Conservation (phyloP, 2,888 invertebrate genomes). For the Apotomis turbidana region DNA sequence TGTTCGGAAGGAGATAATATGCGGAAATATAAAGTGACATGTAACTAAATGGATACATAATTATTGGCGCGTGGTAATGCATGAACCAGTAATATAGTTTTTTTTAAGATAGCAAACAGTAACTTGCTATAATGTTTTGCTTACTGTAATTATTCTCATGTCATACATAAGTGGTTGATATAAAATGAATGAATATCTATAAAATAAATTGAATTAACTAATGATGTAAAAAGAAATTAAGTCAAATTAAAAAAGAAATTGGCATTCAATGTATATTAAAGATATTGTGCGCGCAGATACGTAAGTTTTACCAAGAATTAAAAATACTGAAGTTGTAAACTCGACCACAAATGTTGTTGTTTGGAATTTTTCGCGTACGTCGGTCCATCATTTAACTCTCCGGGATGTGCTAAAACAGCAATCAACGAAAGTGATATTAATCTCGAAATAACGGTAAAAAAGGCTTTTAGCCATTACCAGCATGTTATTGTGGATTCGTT, state of each 20-base stretch:
- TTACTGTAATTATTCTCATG: too few species aligned
- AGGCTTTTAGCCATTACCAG: constrained; percentile 12
- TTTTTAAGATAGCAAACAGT: too few species aligned
- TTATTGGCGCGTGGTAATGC: too few species aligned
- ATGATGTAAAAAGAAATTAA: too few species aligned
- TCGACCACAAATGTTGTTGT: constrained; percentile 7
- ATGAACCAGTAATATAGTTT: too few species aligned
- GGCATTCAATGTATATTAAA: too few species aligned
- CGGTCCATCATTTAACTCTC: constrained; percentile 5
- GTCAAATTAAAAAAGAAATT: too few species aligned
- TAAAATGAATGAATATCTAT: too few species aligned
- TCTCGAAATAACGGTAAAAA: background rate
- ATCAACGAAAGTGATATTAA: constrained; percentile 28
- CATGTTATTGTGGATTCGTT: constrained; percentile 7
- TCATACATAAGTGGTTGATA: too few species aligned
- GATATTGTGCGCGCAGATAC: background rate
- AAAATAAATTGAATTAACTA: too few species aligned
- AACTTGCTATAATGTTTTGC: too few species aligned
- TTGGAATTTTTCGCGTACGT: constrained; percentile 14
- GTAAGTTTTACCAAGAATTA: background rate
- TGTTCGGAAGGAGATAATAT: background rate
- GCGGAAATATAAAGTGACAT: background rate
- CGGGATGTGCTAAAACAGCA: constrained; percentile 15
- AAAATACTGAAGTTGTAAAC: background rate
- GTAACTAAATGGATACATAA: too few species aligned